Evolutionary conservation across 2,113 vertebrate genomes (phyloP).

Genomic region (Brachypodius melanocephalos): DNA sequence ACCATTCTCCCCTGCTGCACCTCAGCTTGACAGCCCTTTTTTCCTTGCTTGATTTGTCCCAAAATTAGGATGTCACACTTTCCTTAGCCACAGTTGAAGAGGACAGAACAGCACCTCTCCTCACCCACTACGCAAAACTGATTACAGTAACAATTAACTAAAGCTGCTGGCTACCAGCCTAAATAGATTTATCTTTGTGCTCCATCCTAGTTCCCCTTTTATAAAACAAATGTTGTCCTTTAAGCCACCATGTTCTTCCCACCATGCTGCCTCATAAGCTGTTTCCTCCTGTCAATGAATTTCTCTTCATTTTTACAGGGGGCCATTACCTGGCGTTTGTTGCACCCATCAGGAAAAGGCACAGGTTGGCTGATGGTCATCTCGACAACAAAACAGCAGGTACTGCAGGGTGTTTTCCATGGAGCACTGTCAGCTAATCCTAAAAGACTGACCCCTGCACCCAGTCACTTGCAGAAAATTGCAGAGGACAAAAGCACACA

Average conservation of each 20-base stretch:
- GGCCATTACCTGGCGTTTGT: background rate
- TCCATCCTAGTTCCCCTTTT: background rate
- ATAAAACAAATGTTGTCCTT: background rate
- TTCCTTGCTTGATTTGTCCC: background rate
- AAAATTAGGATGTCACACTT: background rate
- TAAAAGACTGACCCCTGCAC: background rate
- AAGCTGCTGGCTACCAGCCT: background rate
- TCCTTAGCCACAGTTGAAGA: background rate
- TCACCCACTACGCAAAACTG: background rate
- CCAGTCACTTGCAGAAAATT: background rate
- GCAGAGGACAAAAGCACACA: background rate
- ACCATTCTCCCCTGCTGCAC: background rate
- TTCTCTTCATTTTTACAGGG: background rate
- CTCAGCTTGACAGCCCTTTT: background rate
- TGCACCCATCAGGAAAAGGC: background rate
- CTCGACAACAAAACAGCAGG: background rate
- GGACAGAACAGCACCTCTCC: background rate
- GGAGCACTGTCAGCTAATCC: background rate
- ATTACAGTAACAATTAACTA: slow-evolving; percentile 11
- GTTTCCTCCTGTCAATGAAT: background rate
- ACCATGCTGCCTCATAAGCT: background rate
- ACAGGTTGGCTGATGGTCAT: background rate
- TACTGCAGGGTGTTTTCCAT: background rate
- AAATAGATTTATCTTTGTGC: background rate
- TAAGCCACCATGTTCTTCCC: background rate